A percentile compares a stretch with the other conserved stretches of the same genome.
phyloP scores from a whole-genome alignment of 92 coral and sea anemone genomes.

The Phenganax stokvisi region DNA sequence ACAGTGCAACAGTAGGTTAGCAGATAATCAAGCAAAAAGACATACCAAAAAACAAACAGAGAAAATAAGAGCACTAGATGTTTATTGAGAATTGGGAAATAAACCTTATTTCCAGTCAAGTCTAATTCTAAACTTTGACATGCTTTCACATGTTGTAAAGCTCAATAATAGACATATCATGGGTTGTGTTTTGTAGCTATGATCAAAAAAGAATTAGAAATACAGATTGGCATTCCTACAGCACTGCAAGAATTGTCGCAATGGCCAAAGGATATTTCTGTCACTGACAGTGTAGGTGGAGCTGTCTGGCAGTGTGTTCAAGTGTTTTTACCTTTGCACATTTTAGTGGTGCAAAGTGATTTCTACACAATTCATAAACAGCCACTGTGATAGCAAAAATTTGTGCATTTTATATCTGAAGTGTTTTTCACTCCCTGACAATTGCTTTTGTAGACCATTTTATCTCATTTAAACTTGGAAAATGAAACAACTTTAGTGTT shows the following conservation, averaged over 20 bases:
- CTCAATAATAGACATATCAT: too few species aligned
- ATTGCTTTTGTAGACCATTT: conserved; percentile 54
- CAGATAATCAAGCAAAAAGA: neutral
- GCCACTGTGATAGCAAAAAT: too few species aligned
- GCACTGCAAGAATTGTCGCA: conserved; percentile 76
- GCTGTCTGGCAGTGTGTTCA: neutral
- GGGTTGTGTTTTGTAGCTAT: conserved; percentile 50
- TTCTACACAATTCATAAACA: too few species aligned
- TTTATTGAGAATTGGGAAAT: neutral
- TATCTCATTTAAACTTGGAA: conserved; percentile 66
- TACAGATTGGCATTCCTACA: conserved; percentile 65
- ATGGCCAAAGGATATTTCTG: conserved; percentile 70
- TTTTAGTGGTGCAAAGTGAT: too few species aligned
- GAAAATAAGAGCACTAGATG: neutral
- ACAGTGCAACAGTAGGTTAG: conserved; percentile 77
- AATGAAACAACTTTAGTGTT: conserved; percentile 79
- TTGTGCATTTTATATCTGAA: too few species aligned
- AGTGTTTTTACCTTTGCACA: too few species aligned
- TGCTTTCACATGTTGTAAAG: too few species aligned
- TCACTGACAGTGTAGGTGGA: conserved; percentile 62
- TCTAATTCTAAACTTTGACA: too few species aligned
- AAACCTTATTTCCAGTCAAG: too few species aligned
- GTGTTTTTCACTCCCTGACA: neutral
- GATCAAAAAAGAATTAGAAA: conserved; percentile 73
- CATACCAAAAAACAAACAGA: neutral